phyloP scores from a whole-genome alignment of 53 echinoderm and acorn worm genomes.

The Temnopleurus reevesii region DNA sequence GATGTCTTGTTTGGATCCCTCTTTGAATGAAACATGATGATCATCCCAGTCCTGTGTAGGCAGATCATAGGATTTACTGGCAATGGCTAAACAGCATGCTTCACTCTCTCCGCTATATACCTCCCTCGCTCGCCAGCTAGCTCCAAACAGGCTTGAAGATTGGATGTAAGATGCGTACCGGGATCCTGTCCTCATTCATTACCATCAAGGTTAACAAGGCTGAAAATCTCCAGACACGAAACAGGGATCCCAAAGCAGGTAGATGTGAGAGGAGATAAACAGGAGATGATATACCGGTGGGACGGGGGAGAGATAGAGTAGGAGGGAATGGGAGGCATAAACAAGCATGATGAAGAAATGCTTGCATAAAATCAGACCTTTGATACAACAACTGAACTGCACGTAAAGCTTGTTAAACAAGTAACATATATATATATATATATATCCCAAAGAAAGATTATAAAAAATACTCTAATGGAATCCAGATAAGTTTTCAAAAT shows the following conservation, averaged over 20 bases:
- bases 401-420: too few relatives aligned
- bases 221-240: background rate
- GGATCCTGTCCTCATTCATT: conserved; percentile 24
- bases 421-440: too few relatives aligned
- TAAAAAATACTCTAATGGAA: too few relatives aligned
- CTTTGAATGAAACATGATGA: background rate
- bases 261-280: conserved; percentile 32
- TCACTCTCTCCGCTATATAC: too few relatives aligned
- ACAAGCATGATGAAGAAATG: background rate
- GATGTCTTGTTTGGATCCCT: background rate
- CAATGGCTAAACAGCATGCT: background rate
- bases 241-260: background rate
- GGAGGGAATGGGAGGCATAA: background rate
- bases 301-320: background rate
- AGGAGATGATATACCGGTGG: background rate
- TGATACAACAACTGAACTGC: too few relatives aligned
- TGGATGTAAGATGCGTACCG: conserved; percentile 15
- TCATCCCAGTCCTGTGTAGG: background rate
- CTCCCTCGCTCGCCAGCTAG: background rate
- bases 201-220: conserved; percentile 42
- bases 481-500: too few relatives aligned
- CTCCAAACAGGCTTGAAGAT: conserved; percentile 35
- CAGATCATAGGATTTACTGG: background rate
- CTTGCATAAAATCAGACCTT: too few relatives aligned
- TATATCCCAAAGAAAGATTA: too few relatives aligned